Conservation (phyloP, 2,797 vertebrate species). For the Erpetoichthys calabaricus region DNA sequence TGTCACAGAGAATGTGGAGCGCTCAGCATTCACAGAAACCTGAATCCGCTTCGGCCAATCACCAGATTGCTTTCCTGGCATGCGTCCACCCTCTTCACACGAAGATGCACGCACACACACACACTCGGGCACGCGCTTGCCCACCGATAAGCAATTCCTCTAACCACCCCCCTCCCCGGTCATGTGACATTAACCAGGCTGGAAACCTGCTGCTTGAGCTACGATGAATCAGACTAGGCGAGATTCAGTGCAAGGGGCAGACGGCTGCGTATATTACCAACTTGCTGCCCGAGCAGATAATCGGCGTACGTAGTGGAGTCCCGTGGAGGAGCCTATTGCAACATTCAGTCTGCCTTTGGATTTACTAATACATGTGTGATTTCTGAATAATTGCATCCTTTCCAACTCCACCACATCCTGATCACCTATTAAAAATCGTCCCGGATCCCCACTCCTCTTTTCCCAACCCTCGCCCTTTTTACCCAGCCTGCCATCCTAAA, state of each 20-base stretch:
- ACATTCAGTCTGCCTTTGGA: conserved; percentile 29
- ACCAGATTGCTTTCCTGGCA: conserved; percentile 7
- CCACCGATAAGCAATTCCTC: conserved; percentile 8
- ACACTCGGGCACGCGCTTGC: conserved; percentile 21
- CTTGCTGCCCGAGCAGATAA: conserved; percentile 27
- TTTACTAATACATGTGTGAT: conserved; percentile 22
- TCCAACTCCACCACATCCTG: conserved; percentile 8
- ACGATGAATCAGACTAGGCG: conserved; percentile 21
- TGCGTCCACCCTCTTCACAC: too few relatives aligned
- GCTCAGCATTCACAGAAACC: conserved; percentile 15
- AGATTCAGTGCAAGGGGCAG: conserved; percentile 6
- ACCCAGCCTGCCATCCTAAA: conserved; percentile 12
- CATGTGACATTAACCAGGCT: conserved; percentile 44
- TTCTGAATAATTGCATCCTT: conserved; percentile 13
- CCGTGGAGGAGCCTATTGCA: conserved; percentile 39
- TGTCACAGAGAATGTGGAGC: too few relatives aligned
- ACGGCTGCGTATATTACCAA: conserved; percentile 14
- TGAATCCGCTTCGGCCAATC: conserved; percentile 49
- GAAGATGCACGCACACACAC: too few relatives aligned
- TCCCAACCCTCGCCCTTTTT: conserved; percentile 25
- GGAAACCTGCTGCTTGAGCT: conserved; percentile 37
- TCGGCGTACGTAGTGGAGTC: conserved; percentile 14
- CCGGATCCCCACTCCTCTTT: conserved; percentile 26
- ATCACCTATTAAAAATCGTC: conserved; percentile 21
- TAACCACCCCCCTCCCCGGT: conserved; percentile 13